Conservation (phyloP, 2,888 invertebrate genomes). For the Desoria tigrina region DNA sequence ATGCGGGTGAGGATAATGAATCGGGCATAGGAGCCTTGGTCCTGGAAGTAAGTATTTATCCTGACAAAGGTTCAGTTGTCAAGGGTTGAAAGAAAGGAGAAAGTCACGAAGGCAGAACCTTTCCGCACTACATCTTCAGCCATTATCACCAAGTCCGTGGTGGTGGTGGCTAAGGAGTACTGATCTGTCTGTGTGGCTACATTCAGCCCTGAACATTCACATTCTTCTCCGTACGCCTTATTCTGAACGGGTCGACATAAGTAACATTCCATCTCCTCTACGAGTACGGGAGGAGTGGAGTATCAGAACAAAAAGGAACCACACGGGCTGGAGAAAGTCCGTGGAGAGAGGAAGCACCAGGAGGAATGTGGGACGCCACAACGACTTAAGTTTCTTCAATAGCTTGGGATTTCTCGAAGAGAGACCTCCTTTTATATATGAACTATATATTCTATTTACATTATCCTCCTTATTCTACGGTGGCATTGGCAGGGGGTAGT, state of each 20-base stretch:
- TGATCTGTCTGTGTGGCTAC: neutral
- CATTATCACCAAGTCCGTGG: constrained; percentile 9
- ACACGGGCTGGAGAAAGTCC: no score
- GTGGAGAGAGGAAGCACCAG: neutral
- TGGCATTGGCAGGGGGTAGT: no score
- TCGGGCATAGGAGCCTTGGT: no score
- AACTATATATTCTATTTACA: no score
- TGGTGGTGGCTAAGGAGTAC: neutral
- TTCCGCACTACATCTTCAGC: neutral
- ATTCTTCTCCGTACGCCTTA: neutral
- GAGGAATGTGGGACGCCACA: constrained; percentile 15
- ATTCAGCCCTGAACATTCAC: neutral
- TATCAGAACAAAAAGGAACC: no score
- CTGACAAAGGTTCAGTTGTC: neutral
- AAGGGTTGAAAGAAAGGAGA: constrained; percentile 7
- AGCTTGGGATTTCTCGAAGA: neutral
- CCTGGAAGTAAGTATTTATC: constrained; percentile 1
- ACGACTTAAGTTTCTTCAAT: constrained; percentile 17
- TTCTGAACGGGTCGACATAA: neutral
- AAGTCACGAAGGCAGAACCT: constrained; percentile 7
- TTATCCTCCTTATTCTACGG: no score
- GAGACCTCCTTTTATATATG: constrained; percentile 7
- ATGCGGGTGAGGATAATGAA: no score
- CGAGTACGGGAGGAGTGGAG: no score
- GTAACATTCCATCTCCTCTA: neutral